Evolutionary conservation across 1,140 invertebrate genomes (phyloP).

Genomic region (Dinothrombium tinctorium): DNA sequence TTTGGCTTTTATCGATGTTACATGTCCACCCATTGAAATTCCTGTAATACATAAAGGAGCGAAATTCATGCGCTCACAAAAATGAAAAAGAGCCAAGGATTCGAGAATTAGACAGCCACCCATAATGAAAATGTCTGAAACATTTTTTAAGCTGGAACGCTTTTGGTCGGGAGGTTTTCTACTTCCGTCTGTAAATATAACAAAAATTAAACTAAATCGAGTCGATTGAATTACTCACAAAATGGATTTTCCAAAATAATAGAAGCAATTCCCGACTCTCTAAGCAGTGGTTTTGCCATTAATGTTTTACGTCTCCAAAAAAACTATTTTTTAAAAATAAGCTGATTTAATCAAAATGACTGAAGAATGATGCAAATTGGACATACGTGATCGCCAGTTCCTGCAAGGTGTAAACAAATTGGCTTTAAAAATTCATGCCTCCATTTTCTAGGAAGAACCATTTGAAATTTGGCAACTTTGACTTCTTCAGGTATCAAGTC

Average conservation of each 20-base stretch:
- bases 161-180: conserved; percentile 24
- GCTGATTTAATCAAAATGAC: background rate
- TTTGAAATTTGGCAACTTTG: conserved; percentile 36
- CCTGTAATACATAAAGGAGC: conserved; percentile 79
- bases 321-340: conserved; percentile 31
- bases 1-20: conserved; percentile 21
- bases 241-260: conserved; percentile 94
- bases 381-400: conserved; percentile 92
- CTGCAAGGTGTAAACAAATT: conserved; percentile 68
- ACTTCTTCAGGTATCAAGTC: conserved; percentile 61
- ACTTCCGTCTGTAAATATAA: conserved; percentile 11
- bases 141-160: conserved; percentile 74
- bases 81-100: conserved; percentile 68
- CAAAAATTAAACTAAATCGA: conserved; percentile 8
- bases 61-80: conserved; percentile 59
- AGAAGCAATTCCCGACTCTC: conserved; percentile 69
- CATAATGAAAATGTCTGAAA: conserved; percentile 98
- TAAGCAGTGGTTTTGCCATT: conserved; percentile 69
- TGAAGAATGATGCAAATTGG: background rate
- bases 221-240: conserved; percentile 30
- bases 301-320: conserved; percentile 71
- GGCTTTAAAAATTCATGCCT: conserved; percentile 39
- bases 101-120: conserved; percentile 87
- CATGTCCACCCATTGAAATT: conserved; percentile 98
- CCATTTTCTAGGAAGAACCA: conserved; percentile 62